A percentile compares a stretch with the other conserved stretches of the same genome.
Evolutionary conservation across 2,113 vertebrate species (phyloP).

Genomic region (Sardina pilchardus): DNA sequence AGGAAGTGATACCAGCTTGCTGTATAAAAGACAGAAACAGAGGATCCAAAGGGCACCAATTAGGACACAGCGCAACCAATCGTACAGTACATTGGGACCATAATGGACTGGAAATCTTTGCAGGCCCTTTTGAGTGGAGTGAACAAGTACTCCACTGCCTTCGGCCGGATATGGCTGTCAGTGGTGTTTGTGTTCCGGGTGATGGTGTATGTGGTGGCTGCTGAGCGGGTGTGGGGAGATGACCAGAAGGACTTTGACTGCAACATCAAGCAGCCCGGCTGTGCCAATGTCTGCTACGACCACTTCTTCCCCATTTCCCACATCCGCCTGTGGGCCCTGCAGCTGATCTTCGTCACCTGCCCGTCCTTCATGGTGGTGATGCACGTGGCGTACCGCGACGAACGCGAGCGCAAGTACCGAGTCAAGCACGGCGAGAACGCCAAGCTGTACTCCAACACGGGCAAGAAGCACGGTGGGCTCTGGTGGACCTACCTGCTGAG

Average conservation of each 20-base stretch:
- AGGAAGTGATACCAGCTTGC: background rate
- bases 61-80: background rate
- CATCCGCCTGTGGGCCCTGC: slow-evolving; percentile 77
- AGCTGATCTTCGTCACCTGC: slow-evolving; percentile 78
- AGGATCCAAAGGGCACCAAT: background rate
- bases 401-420: slow-evolving; percentile 73
- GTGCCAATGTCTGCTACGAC: slow-evolving; percentile 83
- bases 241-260: slow-evolving; percentile 86
- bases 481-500: slow-evolving; percentile 82
- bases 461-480: slow-evolving; percentile 73
- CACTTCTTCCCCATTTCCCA: slow-evolving; percentile 77
- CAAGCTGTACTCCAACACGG: slow-evolving; percentile 71
- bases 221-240: slow-evolving; percentile 81
- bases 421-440: slow-evolving; percentile 60
- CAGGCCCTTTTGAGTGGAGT: slow-evolving; percentile 82
- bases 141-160: slow-evolving; percentile 83
- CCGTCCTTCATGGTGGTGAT: slow-evolving; percentile 84
- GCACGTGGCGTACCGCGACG: slow-evolving; percentile 80
- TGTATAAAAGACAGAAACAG: background rate
- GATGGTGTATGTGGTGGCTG: slow-evolving; percentile 84
- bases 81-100: background rate
- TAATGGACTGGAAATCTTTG: slow-evolving; percentile 85
- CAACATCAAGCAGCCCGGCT: slow-evolving; percentile 84
- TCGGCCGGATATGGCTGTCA: slow-evolving; percentile 82
- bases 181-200: slow-evolving; percentile 86